Conservation (phyloP, 2,113 vertebrate genomes). For the Lagopus leucura region DNA sequence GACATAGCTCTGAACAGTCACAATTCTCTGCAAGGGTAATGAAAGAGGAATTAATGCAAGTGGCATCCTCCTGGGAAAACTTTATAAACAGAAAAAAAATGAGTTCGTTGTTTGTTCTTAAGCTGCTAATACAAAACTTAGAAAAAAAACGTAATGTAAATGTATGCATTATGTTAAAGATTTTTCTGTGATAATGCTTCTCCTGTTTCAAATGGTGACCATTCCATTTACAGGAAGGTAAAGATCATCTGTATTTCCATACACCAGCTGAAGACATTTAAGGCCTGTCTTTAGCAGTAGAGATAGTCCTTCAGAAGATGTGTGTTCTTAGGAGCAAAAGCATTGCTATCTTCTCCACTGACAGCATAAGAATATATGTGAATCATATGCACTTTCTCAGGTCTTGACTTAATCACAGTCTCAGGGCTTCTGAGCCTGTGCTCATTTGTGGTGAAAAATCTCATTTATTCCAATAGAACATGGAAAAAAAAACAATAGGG, state of each 20-base stretch:
- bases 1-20: not conserved
- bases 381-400: not conserved
- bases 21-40: not conserved
- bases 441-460: not conserved
- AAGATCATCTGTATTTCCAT: not conserved
- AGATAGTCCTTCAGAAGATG: not conserved
- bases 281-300: not conserved
- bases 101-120: not conserved
- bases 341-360: not conserved
- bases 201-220: not conserved
- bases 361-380: not conserved
- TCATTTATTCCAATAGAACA: not conserved
- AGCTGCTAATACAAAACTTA: not conserved
- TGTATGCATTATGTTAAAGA: not conserved
- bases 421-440: not conserved
- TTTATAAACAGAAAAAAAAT: not conserved
- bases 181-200: not conserved
- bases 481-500: not conserved
- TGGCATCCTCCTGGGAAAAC: not conserved
- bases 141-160: not conserved
- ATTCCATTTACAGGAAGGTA: not conserved
- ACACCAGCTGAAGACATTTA: not conserved
- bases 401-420: not conserved
- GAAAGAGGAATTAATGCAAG: not conserved
- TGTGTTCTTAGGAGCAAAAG: not conserved